Evolutionary conservation across 2,797 vertebrate genomes (phyloP).

Genomic region (Streptopelia turtur): DNA sequence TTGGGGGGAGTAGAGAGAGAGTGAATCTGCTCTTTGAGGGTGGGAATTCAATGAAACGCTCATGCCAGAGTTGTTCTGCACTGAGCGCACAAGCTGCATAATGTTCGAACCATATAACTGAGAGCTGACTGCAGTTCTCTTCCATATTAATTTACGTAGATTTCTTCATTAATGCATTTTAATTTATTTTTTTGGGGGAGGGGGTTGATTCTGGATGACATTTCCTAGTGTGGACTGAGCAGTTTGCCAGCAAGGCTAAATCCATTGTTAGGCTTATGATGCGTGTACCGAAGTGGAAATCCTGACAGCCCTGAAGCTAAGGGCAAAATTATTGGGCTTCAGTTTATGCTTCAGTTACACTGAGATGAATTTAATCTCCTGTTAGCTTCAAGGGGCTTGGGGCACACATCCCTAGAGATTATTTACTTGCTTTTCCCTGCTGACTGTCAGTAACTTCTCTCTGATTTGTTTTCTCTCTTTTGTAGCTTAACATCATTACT

Average conservation of each 20-base stretch:
- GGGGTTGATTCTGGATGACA: background rate
- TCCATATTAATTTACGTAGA: background rate
- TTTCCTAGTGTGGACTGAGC: background rate
- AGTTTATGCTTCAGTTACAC: background rate
- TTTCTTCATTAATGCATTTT: background rate
- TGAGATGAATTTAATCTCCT: background rate
- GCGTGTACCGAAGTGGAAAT: background rate
- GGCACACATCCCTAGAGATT: background rate
- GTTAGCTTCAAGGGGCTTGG: background rate
- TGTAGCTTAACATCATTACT: background rate
- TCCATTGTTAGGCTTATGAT: background rate
- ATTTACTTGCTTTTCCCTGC: background rate
- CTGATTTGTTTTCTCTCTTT: background rate
- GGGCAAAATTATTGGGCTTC: background rate
- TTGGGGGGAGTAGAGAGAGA: slow-evolving; percentile 35
- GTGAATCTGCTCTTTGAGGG: slow-evolving; percentile 53
- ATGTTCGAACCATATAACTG: fast-evolving
- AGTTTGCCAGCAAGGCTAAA: slow-evolving; percentile 5
- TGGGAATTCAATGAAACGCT: slow-evolving; percentile 23
- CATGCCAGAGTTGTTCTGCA: slow-evolving; percentile 21
- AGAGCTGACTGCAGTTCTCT: background rate
- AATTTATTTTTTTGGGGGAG: background rate
- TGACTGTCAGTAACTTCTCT: background rate
- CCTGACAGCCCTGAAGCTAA: background rate
- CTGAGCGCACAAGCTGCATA: background rate